These are phyloP conservation scores for Zaprionus bogoriensis DNA, from an alignment of 2,888 invertebrate species.

Conservation along the genomic window DNA sequence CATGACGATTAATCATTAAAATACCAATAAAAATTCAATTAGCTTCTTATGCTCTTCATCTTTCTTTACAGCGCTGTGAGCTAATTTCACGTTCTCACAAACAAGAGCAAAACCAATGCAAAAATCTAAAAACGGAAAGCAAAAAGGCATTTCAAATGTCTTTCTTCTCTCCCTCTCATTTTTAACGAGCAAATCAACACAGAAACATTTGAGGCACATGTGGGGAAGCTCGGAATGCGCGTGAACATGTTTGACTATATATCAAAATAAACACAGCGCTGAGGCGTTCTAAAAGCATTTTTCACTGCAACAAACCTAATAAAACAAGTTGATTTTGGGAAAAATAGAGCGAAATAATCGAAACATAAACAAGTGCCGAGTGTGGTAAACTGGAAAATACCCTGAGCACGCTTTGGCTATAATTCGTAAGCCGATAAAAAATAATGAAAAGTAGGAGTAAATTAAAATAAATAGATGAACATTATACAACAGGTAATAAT, in stretches of 20 bases:
- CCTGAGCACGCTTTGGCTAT: too few species aligned
- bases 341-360: conserved; percentile 15
- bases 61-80: conserved; percentile 39
- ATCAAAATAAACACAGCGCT: conserved; percentile 66
- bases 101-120: conserved; percentile 43
- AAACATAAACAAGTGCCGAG: background rate
- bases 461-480: too few species aligned
- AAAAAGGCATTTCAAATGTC: conserved; percentile 53
- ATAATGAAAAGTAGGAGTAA: background rate
- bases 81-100: conserved; percentile 36
- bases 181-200: conserved; percentile 52
- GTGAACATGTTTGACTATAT: conserved; percentile 18
- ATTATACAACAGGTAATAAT: too few species aligned
- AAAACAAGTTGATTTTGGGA: conserved; percentile 34
- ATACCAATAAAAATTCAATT: conserved; percentile 71
- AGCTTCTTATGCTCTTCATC: conserved; percentile 35
- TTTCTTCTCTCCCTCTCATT: conserved; percentile 47
- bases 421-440: too few species aligned
- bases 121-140: conserved; percentile 41
- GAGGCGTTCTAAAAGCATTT: conserved; percentile 64
- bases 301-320: conserved; percentile 45
- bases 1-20: conserved; percentile 75
- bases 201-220: conserved; percentile 42
- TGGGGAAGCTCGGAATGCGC: conserved; percentile 31
- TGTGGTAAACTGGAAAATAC: background rate